Percentiles rank a stretch among this genome's conserved stretches.
Conservation (phyloP, 2,888 invertebrate species). For the Eristalinus sepulchralis region DNA sequence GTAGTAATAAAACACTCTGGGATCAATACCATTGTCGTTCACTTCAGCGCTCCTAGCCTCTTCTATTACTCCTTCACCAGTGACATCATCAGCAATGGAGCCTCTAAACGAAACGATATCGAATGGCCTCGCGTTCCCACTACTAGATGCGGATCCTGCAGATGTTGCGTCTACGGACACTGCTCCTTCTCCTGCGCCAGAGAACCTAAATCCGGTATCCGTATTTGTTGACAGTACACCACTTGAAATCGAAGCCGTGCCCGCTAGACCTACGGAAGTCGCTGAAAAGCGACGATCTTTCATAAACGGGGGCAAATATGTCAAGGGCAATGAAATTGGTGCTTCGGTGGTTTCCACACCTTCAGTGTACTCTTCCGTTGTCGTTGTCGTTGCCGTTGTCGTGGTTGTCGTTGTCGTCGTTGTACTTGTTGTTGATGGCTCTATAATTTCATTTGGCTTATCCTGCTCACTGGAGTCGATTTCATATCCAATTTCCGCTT, state of each 20-base stretch:
- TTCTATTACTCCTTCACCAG: background rate
- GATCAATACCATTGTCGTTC: background rate
- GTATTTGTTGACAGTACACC: background rate
- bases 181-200: background rate
- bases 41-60: background rate
- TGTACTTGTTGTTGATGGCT: background rate
- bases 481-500: conserved; percentile 4
- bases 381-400: background rate
- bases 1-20: background rate
- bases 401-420: background rate
- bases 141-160: background rate
- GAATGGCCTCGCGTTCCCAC: background rate
- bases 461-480: conserved; percentile 1
- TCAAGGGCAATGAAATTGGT: background rate
- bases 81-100: background rate
- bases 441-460: background rate
- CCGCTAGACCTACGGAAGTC: background rate
- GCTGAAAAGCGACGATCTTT: background rate
- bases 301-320: background rate
- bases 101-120: background rate
- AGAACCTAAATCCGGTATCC: background rate
- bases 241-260: background rate
- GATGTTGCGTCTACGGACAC: background rate
- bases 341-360: background rate
- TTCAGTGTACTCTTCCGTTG: background rate